phyloP scores from a whole-genome alignment of 2,797 vertebrate genomes.

The Clarias laeviceps region DNA sequence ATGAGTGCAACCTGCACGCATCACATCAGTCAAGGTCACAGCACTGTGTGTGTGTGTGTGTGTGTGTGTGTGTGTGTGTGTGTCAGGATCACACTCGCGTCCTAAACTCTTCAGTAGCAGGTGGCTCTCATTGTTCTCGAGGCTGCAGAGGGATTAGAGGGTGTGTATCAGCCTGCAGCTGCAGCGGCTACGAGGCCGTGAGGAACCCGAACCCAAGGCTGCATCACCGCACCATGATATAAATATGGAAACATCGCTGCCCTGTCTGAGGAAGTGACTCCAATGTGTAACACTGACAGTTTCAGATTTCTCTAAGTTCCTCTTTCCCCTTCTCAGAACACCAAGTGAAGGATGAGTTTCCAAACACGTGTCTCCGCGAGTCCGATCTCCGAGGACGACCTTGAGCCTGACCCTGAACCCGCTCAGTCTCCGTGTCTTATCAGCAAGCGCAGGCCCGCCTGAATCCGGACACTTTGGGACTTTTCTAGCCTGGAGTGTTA shows the following conservation, averaged over 20 bases:
- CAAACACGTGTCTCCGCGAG: not conserved
- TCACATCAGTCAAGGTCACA: not conserved
- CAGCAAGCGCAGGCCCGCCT: not conserved
- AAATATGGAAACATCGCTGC: not conserved
- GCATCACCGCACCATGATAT: not conserved
- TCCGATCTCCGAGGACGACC: not conserved
- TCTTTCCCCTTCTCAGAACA: not conserved
- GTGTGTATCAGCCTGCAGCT: not conserved
- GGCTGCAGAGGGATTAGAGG: not conserved
- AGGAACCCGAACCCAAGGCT: not conserved
- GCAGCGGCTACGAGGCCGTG: not conserved
- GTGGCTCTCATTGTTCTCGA: not conserved
- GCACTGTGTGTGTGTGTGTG: no score
- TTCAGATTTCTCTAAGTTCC: not conserved
- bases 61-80: no score
- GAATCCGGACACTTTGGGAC: not conserved
- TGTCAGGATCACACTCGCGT: not conserved
- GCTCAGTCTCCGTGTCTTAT: not conserved
- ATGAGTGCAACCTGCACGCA: not conserved
- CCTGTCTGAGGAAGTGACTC: not conserved
- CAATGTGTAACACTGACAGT: not conserved
- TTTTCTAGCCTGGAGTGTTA: not conserved
- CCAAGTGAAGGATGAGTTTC: conserved; percentile 5
- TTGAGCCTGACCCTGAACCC: not conserved
- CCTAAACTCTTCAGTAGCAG: not conserved